phyloP scores from a whole-genome alignment of 2,113 vertebrate species.

The Lepus timidus region DNA sequence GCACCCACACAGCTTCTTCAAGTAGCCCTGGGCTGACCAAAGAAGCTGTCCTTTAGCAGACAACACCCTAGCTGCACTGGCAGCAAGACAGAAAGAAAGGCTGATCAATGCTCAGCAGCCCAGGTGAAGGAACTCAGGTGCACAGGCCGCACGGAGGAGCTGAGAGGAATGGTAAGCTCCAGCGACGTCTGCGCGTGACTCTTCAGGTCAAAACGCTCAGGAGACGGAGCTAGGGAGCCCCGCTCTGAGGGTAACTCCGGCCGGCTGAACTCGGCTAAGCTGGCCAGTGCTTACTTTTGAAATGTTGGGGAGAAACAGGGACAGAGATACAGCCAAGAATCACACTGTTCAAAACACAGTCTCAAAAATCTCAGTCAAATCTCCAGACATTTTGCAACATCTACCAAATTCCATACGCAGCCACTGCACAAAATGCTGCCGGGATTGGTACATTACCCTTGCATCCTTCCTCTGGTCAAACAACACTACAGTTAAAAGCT shows the following conservation, averaged over 20 bases:
- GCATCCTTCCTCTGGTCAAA: not conserved
- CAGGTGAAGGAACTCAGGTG: not conserved
- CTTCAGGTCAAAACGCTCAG: not conserved
- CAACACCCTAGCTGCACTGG: not conserved
- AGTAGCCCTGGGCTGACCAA: not conserved
- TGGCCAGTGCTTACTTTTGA: fast-evolving
- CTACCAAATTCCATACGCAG: not conserved
- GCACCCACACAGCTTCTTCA: not conserved
- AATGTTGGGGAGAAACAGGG: not conserved
- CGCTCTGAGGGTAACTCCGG: not conserved
- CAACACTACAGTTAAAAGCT: no score
- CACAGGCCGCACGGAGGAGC: not conserved
- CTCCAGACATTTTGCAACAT: not conserved
- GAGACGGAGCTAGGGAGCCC: not conserved
- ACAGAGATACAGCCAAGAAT: not conserved
- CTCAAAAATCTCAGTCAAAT: not conserved
- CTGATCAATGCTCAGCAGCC: not conserved
- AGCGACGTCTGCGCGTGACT: not conserved
- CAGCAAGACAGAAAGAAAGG: not conserved
- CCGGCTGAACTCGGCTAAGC: fast-evolving
- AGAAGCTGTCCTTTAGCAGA: not conserved
- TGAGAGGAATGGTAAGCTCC: not conserved
- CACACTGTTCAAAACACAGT: not conserved
- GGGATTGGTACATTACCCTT: not conserved
- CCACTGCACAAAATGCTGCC: not conserved